These are phyloP conservation scores for Tylochromis polylepis DNA, from an alignment of 2,113 vertebrate genomes.

Conservation along the genomic window DNA sequence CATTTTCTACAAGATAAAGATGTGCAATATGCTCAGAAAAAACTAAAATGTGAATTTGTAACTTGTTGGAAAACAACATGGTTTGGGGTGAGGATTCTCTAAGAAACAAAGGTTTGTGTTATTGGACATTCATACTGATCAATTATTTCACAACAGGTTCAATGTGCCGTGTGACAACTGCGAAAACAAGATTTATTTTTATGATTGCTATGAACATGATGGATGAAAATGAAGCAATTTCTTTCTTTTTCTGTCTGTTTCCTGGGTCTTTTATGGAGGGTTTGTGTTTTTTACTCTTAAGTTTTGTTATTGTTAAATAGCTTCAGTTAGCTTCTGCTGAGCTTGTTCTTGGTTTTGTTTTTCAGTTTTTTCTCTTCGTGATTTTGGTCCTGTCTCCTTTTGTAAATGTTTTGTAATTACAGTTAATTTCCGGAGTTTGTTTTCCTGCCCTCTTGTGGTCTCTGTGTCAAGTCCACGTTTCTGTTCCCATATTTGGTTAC, in stretches of 20 bases:
- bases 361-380: no score
- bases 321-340: neutral
- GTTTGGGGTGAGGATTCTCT: neutral
- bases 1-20: neutral
- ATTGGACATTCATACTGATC: neutral
- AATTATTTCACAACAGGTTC: neutral
- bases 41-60: neutral
- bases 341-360: neutral
- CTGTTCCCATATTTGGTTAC: fast-evolving
- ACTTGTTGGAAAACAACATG: neutral
- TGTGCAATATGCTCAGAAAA: neutral
- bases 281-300: neutral
- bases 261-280: neutral
- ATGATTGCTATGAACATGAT: fast-evolving
- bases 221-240: neutral
- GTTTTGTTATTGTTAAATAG: neutral
- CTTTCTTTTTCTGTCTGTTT: neutral
- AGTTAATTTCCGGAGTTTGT: neutral
- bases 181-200: neutral
- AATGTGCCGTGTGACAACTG: neutral
- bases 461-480: neutral
- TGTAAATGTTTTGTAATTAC: neutral
- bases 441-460: neutral
- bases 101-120: neutral
- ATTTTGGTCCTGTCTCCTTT: no score